phyloP scores from a whole-genome alignment of 2,113 vertebrate species.

The Corapipo altera region DNA sequence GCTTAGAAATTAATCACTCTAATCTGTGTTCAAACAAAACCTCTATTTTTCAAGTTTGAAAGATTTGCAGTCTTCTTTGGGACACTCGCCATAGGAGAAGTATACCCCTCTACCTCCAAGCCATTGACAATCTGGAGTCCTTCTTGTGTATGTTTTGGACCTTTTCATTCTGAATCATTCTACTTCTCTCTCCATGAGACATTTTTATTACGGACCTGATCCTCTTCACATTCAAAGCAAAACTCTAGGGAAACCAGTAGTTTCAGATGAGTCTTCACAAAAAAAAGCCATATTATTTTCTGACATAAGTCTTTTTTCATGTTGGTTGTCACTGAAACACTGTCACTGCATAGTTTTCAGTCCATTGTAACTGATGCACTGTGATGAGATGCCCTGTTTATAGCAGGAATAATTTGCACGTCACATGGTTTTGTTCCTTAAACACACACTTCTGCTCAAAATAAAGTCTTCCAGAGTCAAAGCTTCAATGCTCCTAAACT shows the following conservation, averaged over 20 bases:
- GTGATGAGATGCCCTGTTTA: neutral
- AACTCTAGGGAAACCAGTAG: neutral
- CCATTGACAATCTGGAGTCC: rapidly evolving
- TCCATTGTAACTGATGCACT: neutral
- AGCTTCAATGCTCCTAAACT: neutral
- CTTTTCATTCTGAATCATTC: neutral
- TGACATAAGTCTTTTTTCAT: neutral
- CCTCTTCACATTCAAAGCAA: neutral
- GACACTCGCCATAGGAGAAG: neutral
- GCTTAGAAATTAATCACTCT: neutral
- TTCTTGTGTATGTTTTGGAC: neutral
- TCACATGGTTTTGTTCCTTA: neutral
- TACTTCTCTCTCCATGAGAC: neutral
- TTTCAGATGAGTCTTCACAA: neutral
- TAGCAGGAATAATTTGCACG: neutral
- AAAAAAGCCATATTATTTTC: neutral
- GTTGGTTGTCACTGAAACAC: neutral
- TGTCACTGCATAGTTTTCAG: neutral
- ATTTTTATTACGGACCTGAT: neutral
- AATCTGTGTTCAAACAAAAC: neutral
- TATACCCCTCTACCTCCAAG: neutral
- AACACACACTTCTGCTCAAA: neutral
- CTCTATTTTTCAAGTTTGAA: neutral
- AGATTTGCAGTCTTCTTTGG: neutral
- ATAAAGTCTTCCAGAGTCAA: neutral